Base-by-base conservation (phyloP, 1,140 invertebrate species). In the Achroia grisella region DNA sequence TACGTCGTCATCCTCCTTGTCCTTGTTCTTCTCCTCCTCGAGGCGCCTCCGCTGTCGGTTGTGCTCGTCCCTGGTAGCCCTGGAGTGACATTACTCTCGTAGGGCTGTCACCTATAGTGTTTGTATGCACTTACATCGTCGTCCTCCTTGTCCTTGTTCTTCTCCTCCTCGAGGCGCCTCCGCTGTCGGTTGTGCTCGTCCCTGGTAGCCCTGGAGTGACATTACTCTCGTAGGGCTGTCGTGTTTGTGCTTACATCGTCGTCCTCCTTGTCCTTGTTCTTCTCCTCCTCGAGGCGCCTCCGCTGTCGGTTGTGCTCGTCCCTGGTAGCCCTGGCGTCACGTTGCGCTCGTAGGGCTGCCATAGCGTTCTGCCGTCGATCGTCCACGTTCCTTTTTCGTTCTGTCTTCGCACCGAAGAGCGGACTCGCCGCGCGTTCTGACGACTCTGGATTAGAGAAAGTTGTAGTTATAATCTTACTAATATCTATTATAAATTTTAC, bases 311-410 rank as follows among this genome's bases (percentile, higher is more conserved):
- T 32, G 35, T 66, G 64, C 54, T 82, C 87, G 45, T 87, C 88
- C 13, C 89, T 48, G 9, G 88, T 89, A 10, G 88, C 88, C 49
- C 89, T 89, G 11, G 89, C 90, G 82, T 98, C 96, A 8, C 97
- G 80, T 63, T 93, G 91, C 2, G 96, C 96, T 71, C 97, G 95
- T 8, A 98, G 78, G 52, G 95, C 88, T 39, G 95, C 94, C 91
- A 99, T 97, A 0, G 97, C 97, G 69, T 95, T 95, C 27, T 95
- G 92, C 46, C 97, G 92, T 51, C 96, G 96, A 71, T 97, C 95
- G 48, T 94, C 90, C 23, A 98, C 94, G 40, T 95, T 97, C 54
- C 97, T 94, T 52, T 97, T 94, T 12, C 97, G 88, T 71, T 98
- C 97, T 71, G 96, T 96, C 23, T 81, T 80, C 0, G 70, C 62